Percentiles rank a stretch among this genome's conserved stretches.
Evolutionary conservation across 23 tunicate species (phyloP).

Genomic region (Diplosoma virens): DNA sequence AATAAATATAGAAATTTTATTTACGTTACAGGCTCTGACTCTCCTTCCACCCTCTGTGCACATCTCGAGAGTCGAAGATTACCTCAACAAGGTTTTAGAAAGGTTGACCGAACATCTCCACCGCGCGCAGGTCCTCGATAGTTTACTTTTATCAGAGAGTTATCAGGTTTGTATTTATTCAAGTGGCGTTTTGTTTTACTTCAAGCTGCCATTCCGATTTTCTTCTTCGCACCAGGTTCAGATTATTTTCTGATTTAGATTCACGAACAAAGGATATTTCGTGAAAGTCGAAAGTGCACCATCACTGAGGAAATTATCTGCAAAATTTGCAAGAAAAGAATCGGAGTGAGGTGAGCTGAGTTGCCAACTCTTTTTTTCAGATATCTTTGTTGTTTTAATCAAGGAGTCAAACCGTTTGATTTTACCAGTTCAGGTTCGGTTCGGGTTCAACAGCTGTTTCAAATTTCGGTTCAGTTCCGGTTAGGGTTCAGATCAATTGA

Average conservation of each 20-base stretch:
- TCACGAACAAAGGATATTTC: constrained; percentile 57
- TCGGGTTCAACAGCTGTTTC: too few relatives aligned
- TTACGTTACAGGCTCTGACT: constrained; percentile 51
- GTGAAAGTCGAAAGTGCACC: constrained; percentile 56
- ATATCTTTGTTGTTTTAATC: background rate
- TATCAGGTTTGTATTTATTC: constrained; percentile 32
- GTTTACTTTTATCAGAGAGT: constrained; percentile 60
- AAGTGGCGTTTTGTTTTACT: background rate
- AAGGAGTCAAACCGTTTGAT: too few relatives aligned
- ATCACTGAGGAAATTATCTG: constrained; percentile 71
- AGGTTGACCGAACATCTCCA: constrained; percentile 33
- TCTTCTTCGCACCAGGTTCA: too few relatives aligned
- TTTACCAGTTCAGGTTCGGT: too few relatives aligned
- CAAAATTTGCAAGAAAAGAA: constrained; percentile 61
- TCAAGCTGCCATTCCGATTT: background rate
- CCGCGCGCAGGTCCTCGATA: constrained; percentile 45
- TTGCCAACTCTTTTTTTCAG: too few relatives aligned
- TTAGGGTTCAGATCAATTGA: too few relatives aligned
- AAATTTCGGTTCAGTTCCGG: too few relatives aligned
- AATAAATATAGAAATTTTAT: too few relatives aligned
- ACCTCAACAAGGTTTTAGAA: constrained; percentile 56
- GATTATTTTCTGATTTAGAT: too few relatives aligned
- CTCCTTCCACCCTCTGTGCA: constrained; percentile 42
- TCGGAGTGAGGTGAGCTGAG: constrained; percentile 66
- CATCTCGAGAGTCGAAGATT: constrained; percentile 28